These are phyloP conservation scores for Atta colombica DNA, from an alignment of 1,140 invertebrate species.

Conservation along the genomic window DNA sequence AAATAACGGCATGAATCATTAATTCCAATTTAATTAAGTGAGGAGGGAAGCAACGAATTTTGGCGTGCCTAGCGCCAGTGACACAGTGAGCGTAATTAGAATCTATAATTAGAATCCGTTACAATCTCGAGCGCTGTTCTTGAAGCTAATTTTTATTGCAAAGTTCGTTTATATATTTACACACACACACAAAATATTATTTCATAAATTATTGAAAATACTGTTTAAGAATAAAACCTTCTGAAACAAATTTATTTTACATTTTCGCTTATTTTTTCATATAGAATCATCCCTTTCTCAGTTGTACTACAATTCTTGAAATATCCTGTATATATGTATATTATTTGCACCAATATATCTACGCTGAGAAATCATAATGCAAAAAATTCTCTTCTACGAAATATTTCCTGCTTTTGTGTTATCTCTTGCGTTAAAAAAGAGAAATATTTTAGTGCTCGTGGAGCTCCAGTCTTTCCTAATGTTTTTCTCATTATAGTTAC, in stretches of 20 bases:
- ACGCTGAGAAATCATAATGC: background rate
- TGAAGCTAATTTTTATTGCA: background rate
- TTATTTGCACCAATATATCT: background rate
- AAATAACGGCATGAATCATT: slow-evolving; percentile 54
- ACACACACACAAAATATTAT: no score
- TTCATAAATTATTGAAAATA: no score
- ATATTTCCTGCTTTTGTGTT: background rate
- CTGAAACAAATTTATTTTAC: no score
- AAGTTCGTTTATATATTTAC: background rate
- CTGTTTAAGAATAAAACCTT: no score
- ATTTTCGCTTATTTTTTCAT: no score
- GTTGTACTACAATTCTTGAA: no score
- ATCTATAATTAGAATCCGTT: slow-evolving; percentile 10
- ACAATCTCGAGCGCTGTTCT: background rate
- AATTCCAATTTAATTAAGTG: slow-evolving; percentile 48
- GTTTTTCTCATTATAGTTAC: background rate
- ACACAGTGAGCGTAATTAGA: slow-evolving; percentile 25
- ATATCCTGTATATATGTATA: no score
- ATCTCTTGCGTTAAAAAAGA: background rate
- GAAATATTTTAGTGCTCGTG: background rate
- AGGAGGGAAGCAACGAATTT: background rate
- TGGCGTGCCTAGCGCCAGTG: background rate
- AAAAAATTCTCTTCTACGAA: background rate
- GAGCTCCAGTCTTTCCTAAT: background rate
- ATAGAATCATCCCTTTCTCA: no score